Base-by-base conservation (phyloP, 2,888 invertebrate species). In the Eudasyphora cyanicolor region DNA sequence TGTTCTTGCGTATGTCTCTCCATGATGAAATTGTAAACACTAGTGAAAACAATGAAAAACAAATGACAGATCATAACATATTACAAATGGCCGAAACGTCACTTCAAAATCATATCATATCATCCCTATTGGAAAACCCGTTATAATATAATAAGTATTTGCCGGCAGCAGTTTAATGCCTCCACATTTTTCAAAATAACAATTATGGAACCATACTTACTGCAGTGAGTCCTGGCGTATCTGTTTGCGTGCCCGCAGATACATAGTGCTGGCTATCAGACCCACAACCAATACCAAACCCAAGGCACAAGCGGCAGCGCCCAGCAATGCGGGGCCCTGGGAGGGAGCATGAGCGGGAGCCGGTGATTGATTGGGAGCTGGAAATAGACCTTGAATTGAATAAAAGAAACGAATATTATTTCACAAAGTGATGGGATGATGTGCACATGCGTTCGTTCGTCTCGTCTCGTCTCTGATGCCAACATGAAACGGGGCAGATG, bases 221-320 rank as follows among this genome's bases (percentile, higher is more conserved):
- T 92, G 91, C 82, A 92, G 85, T 42, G 92, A 92, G 84, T 92
- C 92, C 89, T 92, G 92, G 14, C 92, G 89, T 81, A 92, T 89
- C 86, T 92, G 92, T 83, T 92, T 92, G 85, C 91, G 90, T 38
- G 92, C 92, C 74, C 92, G 88, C 45, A 92, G 89, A 82, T 92
- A 92, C 92, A 92, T 92, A 67, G 92, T 92, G 87, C 92, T 92
- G 80, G 91, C 91, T 85, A 92, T 89, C 32, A 92, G 88, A 12
- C 91, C 91, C 51, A 92, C 90, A 76, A 89, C 91, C 73, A 92
- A 82, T 12, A 92, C 91, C 82, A 92, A 85, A 10, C 91, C 96
- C 75, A 96, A 95, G 0, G 96, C 96, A 92, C 96, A 96, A 45
- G 96, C 97, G 0, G 96, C 96, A 0, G 96, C 97, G 3, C 97